phyloP scores from a whole-genome alignment of 1,140 invertebrate species.

The Carcinoscorpius rotundicauda region DNA sequence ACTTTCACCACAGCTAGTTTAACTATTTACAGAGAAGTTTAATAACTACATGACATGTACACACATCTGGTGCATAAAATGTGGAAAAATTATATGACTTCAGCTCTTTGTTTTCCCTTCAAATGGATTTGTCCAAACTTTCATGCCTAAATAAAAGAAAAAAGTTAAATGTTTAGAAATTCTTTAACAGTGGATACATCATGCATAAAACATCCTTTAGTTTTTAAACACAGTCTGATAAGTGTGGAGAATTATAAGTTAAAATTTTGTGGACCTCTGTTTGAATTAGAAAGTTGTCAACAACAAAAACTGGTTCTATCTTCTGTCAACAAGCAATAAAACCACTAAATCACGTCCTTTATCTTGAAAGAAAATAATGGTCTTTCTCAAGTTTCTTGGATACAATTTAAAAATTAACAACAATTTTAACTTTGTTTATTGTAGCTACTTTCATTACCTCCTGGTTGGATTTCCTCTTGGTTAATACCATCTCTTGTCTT shows the following conservation, averaged over 20 bases:
- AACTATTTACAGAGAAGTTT: too few species aligned
- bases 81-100: too few species aligned
- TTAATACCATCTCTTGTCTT: constrained; percentile 40
- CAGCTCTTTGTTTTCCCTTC: constrained; percentile 33
- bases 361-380: constrained; percentile 4
- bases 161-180: constrained; percentile 10
- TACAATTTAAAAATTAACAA: not conserved
- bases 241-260: not conserved
- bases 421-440: not conserved
- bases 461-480: constrained; percentile 53
- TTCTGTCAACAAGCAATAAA: not conserved
- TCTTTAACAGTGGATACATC: not conserved
- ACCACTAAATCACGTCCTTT: constrained; percentile 6
- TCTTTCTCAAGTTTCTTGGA: constrained; percentile 25
- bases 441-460: constrained; percentile 39
- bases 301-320: not conserved
- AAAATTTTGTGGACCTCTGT: not conserved
- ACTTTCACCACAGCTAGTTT: too few species aligned
- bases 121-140: constrained; percentile 55
- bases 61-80: too few species aligned
- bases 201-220: not conserved
- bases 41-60: too few species aligned
- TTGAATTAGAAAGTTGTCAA: not conserved
- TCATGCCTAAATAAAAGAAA: constrained; percentile 48
- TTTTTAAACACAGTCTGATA: not conserved